Base-by-base conservation (phyloP, 2,888 invertebrate genomes). In the Steinernema hermaphroditum region DNA sequence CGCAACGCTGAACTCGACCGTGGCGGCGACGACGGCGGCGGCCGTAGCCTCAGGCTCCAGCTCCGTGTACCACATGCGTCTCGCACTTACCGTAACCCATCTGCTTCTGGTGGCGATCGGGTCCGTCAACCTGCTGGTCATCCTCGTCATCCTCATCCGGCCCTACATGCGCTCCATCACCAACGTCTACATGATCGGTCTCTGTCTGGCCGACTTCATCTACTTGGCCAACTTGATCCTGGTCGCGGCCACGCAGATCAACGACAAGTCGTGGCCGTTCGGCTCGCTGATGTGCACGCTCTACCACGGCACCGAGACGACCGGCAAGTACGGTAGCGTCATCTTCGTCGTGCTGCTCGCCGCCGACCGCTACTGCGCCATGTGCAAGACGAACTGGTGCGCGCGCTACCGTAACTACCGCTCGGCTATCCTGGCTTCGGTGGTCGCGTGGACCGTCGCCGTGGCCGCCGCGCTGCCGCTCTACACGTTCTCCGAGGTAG, bases 191-290 rank as follows among this genome's bases (percentile, higher is more conserved):
- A 84, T 84, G 80, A 76, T 84, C 32, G 80, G 82, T 1, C 76
- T 85, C 68, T 85, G 85, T 72, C 71, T 83, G 68, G 84, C 85
- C 2, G 85, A 85, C 70, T 85, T 85, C 75, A 80, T 86, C 74
- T 85, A 85, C 72, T 76, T 85, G 43, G 75, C 80, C 32, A 85
- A 85, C 72, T 72, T 85, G 68, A 78, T 78, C 1, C 72, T 85
- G 14, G 85, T 85, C 2, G 85, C 85, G 0, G 84, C 84, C 41
- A 85, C 85, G 22, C 83, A 84, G 54, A 69, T 86, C 49, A 85
- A 81, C 71, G 80, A 83, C 70, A 84, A 83, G 57, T 82, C 80
- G 43, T 85, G 85, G 85, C 85, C 85, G 32, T 85, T 85, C 71
- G 83, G 84, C n/a, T 73, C 74, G 16, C 62, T 77, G 22, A 70